These are phyloP conservation scores for Vidua macroura DNA, from an alignment of 2,113 vertebrate genomes.

Conservation along the genomic window DNA sequence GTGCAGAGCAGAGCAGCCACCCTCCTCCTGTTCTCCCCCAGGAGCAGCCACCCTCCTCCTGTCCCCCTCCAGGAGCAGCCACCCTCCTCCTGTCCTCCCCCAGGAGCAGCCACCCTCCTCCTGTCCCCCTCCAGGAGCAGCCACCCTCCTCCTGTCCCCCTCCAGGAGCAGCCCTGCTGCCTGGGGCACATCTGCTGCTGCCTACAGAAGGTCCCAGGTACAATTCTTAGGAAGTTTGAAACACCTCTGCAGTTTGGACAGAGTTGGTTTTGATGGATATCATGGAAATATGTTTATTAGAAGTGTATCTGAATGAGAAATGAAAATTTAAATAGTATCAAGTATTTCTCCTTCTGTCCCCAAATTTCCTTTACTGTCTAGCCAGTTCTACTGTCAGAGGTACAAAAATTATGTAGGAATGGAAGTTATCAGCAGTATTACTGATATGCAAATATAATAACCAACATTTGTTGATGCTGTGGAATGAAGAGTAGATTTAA, in stretches of 20 bases:
- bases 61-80: too few species aligned
- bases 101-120: background rate
- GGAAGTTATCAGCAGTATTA: background rate
- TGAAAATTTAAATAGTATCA: background rate
- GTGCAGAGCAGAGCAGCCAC: background rate
- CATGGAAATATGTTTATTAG: background rate
- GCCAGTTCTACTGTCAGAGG: background rate
- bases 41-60: background rate
- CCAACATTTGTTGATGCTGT: background rate
- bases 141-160: background rate
- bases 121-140: background rate
- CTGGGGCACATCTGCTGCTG: background rate
- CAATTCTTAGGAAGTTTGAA: background rate
- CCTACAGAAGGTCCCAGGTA: background rate
- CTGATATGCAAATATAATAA: background rate
- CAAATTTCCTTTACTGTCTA: background rate
- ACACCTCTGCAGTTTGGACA: background rate
- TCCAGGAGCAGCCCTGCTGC: background rate
- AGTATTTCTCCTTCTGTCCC: background rate
- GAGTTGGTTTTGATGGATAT: background rate
- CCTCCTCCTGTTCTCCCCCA: background rate
- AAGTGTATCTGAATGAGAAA: background rate
- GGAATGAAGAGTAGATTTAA: background rate
- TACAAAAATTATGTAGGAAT: background rate
- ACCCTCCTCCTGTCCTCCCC: background rate